Percentiles rank a stretch among this genome's conserved stretches.
Conservation (phyloP, 2,113 vertebrate genomes). For the Dolichallabes microphthalmus region DNA sequence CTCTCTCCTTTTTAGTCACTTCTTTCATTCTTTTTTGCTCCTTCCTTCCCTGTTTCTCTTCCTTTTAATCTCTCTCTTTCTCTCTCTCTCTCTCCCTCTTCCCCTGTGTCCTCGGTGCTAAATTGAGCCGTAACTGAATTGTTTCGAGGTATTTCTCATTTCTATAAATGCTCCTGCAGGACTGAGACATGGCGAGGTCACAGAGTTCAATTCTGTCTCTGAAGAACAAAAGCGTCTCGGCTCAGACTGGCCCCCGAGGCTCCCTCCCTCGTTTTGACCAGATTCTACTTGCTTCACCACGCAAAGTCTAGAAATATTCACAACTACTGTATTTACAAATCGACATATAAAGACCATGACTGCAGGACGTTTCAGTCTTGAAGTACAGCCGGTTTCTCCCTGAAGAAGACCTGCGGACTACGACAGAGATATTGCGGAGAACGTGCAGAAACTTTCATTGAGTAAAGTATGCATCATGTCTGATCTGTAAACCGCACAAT, state of each 20-base stretch:
- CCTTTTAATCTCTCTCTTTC: background rate
- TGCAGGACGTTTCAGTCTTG: background rate
- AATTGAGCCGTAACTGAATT: background rate
- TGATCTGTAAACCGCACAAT: background rate
- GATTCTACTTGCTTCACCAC: background rate
- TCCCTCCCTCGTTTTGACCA: background rate
- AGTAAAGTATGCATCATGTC: background rate
- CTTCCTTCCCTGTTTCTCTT: background rate
- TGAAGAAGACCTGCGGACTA: too few species aligned
- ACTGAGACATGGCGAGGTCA: background rate
- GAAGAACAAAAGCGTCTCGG: background rate
- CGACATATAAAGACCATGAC: background rate
- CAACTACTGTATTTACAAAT: background rate
- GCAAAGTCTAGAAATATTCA: background rate
- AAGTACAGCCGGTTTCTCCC: background rate
- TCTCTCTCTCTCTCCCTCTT: slow-evolving; percentile 29
- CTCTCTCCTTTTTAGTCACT: too few species aligned
- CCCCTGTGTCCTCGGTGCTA: background rate
- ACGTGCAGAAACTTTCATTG: background rate
- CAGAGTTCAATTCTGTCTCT: background rate
- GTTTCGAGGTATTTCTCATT: background rate
- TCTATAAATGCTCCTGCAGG: background rate
- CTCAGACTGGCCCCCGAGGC: background rate
- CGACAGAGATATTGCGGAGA: background rate
- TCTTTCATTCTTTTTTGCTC: too few species aligned